Evolutionary conservation across 1,140 invertebrate species (phyloP).

Genomic region (Panulirus ornatus): DNA sequence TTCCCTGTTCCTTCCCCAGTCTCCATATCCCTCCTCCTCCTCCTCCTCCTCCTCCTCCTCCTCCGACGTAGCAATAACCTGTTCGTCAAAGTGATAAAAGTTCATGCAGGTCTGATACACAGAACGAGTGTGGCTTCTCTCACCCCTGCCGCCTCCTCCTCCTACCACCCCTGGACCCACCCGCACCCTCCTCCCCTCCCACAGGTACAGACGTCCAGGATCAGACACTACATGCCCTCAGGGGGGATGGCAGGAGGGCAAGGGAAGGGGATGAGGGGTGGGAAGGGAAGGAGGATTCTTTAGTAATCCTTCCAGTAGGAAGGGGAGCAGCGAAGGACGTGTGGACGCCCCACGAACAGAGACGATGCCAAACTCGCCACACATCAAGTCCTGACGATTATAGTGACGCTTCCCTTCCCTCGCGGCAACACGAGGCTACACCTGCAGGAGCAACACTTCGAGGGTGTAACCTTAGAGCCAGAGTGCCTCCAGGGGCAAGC

Average conservation of each 20-base stretch:
- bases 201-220: background rate
- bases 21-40: background rate
- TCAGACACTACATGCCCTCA: constrained; percentile 1
- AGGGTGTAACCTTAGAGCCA: no score
- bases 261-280: background rate
- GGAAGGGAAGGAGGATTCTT: background rate
- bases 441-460: no score
- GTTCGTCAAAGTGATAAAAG: constrained; percentile 36
- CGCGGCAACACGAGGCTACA: no score
- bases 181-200: background rate
- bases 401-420: no score
- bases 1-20: no score
- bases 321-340: no score
- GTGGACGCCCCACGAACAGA: no score
- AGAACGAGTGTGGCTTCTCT: constrained; percentile 13
- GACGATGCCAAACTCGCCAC: no score
- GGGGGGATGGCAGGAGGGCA: background rate
- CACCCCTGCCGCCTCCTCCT: constrained; percentile 11
- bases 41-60: background rate
- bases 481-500: no score
- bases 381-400: no score
- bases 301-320: background rate
- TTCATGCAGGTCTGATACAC: constrained; percentile 39
- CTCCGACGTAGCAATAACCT: constrained; percentile 22
- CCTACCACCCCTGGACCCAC: background rate